Percentiles rank a stretch among this genome's conserved stretches.
Conservation (phyloP, 2,113 vertebrate genomes). For the Rhineura floridana region DNA sequence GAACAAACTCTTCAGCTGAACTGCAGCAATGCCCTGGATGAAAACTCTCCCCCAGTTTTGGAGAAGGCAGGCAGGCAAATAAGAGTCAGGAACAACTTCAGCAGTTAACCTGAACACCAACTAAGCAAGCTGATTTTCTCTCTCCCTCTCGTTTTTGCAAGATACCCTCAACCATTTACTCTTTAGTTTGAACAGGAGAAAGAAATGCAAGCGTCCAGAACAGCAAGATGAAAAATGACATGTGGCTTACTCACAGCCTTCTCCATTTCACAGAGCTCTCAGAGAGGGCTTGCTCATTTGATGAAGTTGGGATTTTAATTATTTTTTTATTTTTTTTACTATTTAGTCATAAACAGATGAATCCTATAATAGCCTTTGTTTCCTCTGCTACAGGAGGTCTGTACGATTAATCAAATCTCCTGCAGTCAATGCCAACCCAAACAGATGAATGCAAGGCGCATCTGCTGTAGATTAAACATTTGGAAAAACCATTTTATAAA, state of each 20-base stretch:
- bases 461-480: constrained; percentile 86
- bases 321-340: constrained; percentile 40
- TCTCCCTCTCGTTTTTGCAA: not conserved
- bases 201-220: constrained; percentile 7
- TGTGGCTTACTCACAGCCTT: constrained; percentile 44
- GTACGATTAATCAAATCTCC: constrained; percentile 73
- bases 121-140: not conserved
- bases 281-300: constrained; percentile 53
- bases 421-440: constrained; percentile 78
- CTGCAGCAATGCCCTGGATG: not conserved
- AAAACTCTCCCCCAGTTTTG: not conserved
- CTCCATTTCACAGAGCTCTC: constrained; percentile 46
- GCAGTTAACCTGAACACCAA: not conserved
- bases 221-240: constrained; percentile 45
- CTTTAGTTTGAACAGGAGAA: not conserved
- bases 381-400: constrained; percentile 76
- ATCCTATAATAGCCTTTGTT: constrained; percentile 72
- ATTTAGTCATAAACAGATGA: constrained; percentile 68
- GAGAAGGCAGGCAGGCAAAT: not conserved
- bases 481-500: constrained; percentile 84
- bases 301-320: constrained; percentile 38
- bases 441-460: constrained; percentile 79
- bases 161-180: not conserved
- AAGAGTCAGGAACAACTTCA: not conserved
- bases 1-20: not conserved